Conservation (phyloP, 1,140 invertebrate genomes). For the Drosophila sp. region DNA sequence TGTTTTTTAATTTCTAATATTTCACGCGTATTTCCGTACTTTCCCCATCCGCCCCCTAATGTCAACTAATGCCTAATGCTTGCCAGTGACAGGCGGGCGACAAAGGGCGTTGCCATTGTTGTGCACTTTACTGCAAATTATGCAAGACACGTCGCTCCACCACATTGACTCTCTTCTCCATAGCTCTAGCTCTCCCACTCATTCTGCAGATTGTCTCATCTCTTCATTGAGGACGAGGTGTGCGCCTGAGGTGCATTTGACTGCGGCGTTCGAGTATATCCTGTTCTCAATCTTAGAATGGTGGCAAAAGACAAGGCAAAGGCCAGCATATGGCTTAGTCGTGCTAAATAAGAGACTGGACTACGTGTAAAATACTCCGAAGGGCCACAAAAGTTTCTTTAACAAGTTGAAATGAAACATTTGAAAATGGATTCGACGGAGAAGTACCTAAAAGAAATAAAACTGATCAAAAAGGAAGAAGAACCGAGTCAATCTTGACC, state of each 20-base stretch:
- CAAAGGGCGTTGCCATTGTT: conserved; percentile 62
- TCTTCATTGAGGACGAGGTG: conserved; percentile 49
- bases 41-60: conserved; percentile 1
- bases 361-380: conserved; percentile 67
- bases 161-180: not conserved
- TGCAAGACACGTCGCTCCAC: conserved; percentile 66
- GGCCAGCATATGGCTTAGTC: conserved; percentile 24
- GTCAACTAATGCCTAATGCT: conserved; percentile 42
- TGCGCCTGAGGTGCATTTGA: conserved; percentile 62
- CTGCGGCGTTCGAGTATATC: not conserved
- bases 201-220: not conserved
- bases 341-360: conserved; percentile 15
- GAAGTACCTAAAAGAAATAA: not conserved
- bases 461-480: not conserved
- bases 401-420: conserved; percentile 1
- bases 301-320: not conserved
- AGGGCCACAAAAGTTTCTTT: conserved; percentile 64
- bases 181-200: not conserved
- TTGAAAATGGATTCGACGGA: not conserved
- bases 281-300: conserved; percentile 7
- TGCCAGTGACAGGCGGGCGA: conserved; percentile 39
- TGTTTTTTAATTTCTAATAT: conserved; percentile 81
- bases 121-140: conserved; percentile 77
- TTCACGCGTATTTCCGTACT: conserved; percentile 58
- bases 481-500: not conserved